Evolutionary conservation across 1,140 invertebrate species (phyloP), one percentile per base, ranked within the genome.

Genomic region (Drosophila subpulchrella): DNA sequence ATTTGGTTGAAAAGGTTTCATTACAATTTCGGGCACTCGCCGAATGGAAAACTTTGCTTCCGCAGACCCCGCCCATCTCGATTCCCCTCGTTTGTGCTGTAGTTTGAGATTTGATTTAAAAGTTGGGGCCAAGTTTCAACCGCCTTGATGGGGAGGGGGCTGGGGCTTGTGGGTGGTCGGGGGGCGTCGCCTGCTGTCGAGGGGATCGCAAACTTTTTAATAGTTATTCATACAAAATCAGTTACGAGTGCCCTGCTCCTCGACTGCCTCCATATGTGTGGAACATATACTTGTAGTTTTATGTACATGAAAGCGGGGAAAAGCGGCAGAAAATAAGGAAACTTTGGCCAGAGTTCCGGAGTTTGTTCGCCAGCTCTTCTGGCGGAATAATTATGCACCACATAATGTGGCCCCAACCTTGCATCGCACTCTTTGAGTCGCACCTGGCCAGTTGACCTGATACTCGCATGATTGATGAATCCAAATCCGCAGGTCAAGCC

Each of bases 181-280:
- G 1, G 27, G 27, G 27, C 27, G 13, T 13, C 47, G 39, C 32
- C 39, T 41, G 55, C 41, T 59, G 60, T 47, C 47, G 15, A 51
- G 78, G 70, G 82, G 72, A 50, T 67, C 54, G 47, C 56, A 75
- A 88, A 89, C 72, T 88, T 88, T 88, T 83, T 77, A 89, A 88
- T 89, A 88, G 84, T 88, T 88, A 62, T 75, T 71, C 84, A 78
- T 81, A 81, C 84, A 83, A 88, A 89, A 89, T 89, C 80, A 88
- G 77, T 88, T 89, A 75, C 67, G 73, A 89, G 79, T 80, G 78
- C 50, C 57, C 41, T 39, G 11, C 50, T 20, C 17, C 38, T 17
- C 2, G 38, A 55, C 13, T 50, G 24, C 20, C 34, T 20, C 27
- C 38, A 39, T 56, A 13, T 39, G 10, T 56, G 39, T 53, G 27